phyloP scores from a whole-genome alignment of 2,797 vertebrate genomes.

The Australoheros facetus region DNA sequence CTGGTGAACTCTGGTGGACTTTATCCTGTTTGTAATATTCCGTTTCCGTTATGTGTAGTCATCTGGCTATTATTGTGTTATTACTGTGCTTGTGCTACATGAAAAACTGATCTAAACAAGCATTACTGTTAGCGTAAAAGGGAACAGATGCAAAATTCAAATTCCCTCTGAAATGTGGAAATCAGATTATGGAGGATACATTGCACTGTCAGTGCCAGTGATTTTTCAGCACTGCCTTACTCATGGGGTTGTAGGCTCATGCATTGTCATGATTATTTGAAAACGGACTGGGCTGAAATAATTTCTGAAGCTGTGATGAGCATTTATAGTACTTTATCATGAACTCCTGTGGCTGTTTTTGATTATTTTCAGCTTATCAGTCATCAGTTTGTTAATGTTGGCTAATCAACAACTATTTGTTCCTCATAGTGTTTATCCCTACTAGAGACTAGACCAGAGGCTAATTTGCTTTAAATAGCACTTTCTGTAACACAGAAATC shows the following conservation, averaged over 20 bases:
- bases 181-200: not conserved
- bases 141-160: not conserved
- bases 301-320: not conserved
- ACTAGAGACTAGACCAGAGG: not conserved
- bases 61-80: not conserved
- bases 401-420: not conserved
- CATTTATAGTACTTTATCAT: not conserved
- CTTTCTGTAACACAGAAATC: not conserved
- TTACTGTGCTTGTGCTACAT: not conserved
- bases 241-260: not conserved
- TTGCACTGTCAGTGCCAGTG: not conserved
- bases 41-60: not conserved
- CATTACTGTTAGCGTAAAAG: not conserved
- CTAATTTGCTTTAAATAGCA: not conserved
- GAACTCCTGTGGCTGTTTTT: not conserved
- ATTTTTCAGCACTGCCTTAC: not conserved
- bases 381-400: conserved; percentile 3
- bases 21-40: conserved; percentile 5
- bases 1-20: conserved; percentile 28
- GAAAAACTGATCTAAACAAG: not conserved
- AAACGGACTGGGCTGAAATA: not conserved
- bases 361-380: not conserved
- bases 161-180: not conserved
- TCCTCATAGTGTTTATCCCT: not conserved
- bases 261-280: not conserved